phyloP scores from a whole-genome alignment of 2,888 invertebrate genomes.

The Iselma pallidipennis region DNA sequence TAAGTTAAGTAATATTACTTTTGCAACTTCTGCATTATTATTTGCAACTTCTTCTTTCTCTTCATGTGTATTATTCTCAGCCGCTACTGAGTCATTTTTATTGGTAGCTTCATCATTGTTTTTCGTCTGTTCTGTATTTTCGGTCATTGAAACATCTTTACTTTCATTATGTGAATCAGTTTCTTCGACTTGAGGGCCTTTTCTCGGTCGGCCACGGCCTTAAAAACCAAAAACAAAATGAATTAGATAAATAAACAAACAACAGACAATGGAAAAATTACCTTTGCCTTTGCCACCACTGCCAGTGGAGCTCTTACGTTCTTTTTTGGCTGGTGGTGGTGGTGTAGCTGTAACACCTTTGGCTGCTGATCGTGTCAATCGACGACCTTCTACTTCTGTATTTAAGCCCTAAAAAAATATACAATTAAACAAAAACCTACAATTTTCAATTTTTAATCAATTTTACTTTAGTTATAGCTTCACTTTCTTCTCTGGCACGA shows the following conservation, averaged over 20 bases:
- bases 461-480: slow-evolving; percentile 58
- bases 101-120: slow-evolving; percentile 39
- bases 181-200: slow-evolving; percentile 44
- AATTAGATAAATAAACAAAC: too few species aligned
- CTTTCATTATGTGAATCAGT: slow-evolving; percentile 49
- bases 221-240: slow-evolving; percentile 10
- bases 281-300: slow-evolving; percentile 18
- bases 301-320: slow-evolving; percentile 45
- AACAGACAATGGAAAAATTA: too few species aligned
- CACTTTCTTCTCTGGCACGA: slow-evolving; percentile 59
- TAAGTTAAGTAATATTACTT: slow-evolving; percentile 26
- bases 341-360: slow-evolving; percentile 60
- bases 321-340: slow-evolving; percentile 61
- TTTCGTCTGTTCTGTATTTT: slow-evolving; percentile 47
- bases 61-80: slow-evolving; percentile 47
- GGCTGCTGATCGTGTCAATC: slow-evolving; percentile 62
- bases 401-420: slow-evolving; percentile 54
- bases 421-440: neutral
- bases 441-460: neutral
- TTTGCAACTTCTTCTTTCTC: slow-evolving; percentile 49
- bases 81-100: slow-evolving; percentile 39
- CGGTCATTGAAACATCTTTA: slow-evolving; percentile 44
- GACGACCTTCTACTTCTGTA: slow-evolving; percentile 60
- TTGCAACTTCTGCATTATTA: slow-evolving; percentile 47
- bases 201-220: slow-evolving; percentile 52